These are phyloP conservation scores for Anas acuta DNA, from an alignment of 2,797 vertebrate genomes.

Conservation along the genomic window DNA sequence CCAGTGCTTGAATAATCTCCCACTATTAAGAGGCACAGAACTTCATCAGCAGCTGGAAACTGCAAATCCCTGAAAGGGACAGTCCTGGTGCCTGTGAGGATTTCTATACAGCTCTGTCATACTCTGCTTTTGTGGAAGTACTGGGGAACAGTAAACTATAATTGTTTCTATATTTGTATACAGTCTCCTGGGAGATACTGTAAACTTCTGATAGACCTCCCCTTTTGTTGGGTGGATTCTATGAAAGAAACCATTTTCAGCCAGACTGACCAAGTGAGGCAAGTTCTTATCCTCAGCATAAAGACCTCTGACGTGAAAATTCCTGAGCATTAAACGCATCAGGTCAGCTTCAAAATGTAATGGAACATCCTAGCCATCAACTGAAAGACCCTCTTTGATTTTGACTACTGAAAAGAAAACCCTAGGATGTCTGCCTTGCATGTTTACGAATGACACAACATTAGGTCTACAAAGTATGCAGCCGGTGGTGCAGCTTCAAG, in stretches of 20 bases:
- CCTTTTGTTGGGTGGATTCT: background rate
- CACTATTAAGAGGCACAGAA: background rate
- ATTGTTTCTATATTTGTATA: background rate
- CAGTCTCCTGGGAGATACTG: background rate
- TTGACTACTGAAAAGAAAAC: background rate
- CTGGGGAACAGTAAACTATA: background rate
- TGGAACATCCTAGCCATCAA: background rate
- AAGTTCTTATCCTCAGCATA: background rate
- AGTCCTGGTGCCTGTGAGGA: background rate
- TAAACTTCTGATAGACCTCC: background rate
- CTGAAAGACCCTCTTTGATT: background rate
- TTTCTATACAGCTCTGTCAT: background rate
- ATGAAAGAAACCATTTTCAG: background rate
- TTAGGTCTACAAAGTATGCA: background rate
- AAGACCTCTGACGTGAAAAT: background rate
- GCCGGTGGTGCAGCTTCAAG: background rate
- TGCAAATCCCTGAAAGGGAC: background rate
- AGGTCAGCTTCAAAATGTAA: background rate
- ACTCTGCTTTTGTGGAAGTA: background rate
- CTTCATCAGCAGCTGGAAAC: background rate
- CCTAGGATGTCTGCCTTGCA: background rate
- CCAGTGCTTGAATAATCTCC: background rate
- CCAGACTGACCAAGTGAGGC: background rate
- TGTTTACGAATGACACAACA: background rate
- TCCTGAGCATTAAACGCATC: background rate